These are phyloP conservation scores for Synodontis membranacea DNA, from an alignment of 2,113 vertebrate genomes.

Conservation along the genomic window DNA sequence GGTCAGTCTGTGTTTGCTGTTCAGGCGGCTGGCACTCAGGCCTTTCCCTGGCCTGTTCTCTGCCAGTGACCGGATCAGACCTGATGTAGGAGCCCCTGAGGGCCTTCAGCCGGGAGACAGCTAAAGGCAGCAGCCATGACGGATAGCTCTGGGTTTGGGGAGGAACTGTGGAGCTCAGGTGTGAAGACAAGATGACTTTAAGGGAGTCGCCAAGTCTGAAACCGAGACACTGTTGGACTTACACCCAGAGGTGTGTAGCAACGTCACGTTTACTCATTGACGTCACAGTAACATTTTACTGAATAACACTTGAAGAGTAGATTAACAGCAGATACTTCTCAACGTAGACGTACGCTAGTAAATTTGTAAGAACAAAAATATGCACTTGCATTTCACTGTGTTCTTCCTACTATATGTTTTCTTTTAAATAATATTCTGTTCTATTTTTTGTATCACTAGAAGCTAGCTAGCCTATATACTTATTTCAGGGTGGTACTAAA, in stretches of 20 bases:
- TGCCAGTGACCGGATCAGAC: slow-evolving; percentile 44
- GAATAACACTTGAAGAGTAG: neutral
- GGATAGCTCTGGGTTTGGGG: slow-evolving; percentile 35
- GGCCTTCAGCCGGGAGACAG: slow-evolving; percentile 22
- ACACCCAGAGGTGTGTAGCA: neutral
- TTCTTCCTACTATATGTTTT: neutral
- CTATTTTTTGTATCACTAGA: neutral
- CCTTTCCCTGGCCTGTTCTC: slow-evolving; percentile 46
- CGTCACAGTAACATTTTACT: neutral
- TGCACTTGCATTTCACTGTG: neutral
- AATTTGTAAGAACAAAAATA: neutral
- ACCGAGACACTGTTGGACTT: neutral
- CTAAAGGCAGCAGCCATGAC: slow-evolving; percentile 37
- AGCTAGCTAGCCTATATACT: neutral
- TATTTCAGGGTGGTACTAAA: neutral
- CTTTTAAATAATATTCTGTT: neutral
- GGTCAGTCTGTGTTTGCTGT: slow-evolving; percentile 50
- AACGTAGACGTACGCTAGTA: neutral
- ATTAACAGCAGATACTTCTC: neutral
- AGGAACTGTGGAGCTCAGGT: slow-evolving; percentile 43
- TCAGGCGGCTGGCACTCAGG: slow-evolving; percentile 38
- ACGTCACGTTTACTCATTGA: neutral
- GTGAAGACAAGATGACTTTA: slow-evolving; percentile 42
- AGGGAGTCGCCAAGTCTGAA: slow-evolving; percentile 21
- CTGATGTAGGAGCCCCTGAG: slow-evolving; percentile 18